Percentiles rank a stretch among this genome's conserved stretches.
Evolutionary conservation across 2,113 vertebrate genomes (phyloP).

Genomic region (Thunnus maccoyii): DNA sequence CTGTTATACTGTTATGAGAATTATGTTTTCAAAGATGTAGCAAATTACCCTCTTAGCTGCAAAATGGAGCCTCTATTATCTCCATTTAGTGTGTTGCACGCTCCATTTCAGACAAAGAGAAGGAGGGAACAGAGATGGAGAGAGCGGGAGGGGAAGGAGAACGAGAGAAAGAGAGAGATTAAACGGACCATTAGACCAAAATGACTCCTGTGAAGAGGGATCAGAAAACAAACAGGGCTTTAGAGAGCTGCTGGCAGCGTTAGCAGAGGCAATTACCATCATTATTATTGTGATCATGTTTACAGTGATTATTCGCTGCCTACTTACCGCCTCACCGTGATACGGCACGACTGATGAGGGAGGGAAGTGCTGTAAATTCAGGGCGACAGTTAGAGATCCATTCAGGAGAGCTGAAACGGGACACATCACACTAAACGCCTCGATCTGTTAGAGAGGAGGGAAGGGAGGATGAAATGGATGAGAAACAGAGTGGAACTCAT

Average conservation of each 20-base stretch:
- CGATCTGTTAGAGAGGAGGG: background rate
- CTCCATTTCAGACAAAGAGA: constrained; percentile 63
- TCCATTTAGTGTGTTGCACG: constrained; percentile 53
- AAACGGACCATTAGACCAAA: constrained; percentile 77
- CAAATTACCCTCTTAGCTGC: constrained; percentile 63
- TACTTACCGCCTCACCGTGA: constrained; percentile 31
- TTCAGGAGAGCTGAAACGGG: background rate
- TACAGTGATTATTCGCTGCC: constrained; percentile 55
- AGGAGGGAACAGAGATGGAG: constrained; percentile 48
- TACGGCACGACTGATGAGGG: background rate
- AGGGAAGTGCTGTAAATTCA: background rate
- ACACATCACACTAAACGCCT: background rate
- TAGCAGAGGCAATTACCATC: constrained; percentile 46
- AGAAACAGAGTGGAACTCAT: background rate
- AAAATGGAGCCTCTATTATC: constrained; percentile 64
- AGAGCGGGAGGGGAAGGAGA: constrained; percentile 14
- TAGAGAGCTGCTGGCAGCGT: constrained; percentile 58
- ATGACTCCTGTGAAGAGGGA: constrained; percentile 75
- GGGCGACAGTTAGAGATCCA: constrained; percentile 5
- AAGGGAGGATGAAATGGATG: no score
- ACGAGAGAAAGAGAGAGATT: constrained; percentile 51
- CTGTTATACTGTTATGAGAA: constrained; percentile 43
- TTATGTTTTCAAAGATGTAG: constrained; percentile 63
- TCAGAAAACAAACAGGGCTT: constrained; percentile 74
- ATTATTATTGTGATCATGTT: constrained; percentile 68